phyloP scores from a whole-genome alignment of 2,888 invertebrate species.

The Torymus tubicola region DNA sequence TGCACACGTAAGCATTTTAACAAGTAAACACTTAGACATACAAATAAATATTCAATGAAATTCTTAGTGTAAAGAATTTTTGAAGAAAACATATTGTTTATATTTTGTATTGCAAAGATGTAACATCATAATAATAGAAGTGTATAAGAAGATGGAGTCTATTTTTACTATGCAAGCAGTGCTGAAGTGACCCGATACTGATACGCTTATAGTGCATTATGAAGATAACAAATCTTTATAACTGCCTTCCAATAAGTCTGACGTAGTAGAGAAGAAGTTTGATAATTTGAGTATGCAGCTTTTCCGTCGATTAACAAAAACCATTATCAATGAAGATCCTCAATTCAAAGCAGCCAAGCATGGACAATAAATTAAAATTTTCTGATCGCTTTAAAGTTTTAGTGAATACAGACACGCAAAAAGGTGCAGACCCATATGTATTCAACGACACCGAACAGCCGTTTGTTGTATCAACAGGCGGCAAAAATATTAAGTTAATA shows the following conservation, averaged over 20 bases:
- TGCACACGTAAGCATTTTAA: constrained; percentile 21
- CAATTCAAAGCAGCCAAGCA: constrained; percentile 69
- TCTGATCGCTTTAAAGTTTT: constrained; percentile 76
- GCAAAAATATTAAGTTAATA: constrained; percentile 67
- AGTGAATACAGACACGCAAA: constrained; percentile 73
- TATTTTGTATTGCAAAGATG: constrained; percentile 32
- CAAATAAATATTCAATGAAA: constrained; percentile 7
- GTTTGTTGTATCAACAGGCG: constrained; percentile 61
- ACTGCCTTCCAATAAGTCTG: constrained; percentile 45
- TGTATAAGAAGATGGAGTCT: constrained; percentile 3
- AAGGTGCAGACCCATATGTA: constrained; percentile 77
- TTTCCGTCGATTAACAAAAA: constrained; percentile 46
- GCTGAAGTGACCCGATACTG: constrained; percentile 13
- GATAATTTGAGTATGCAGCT: constrained; percentile 52
- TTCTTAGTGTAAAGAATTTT: constrained; percentile 11
- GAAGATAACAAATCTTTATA: constrained; percentile 18
- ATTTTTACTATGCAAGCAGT: constrained; percentile 26
- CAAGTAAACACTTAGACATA: not conserved
- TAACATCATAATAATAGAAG: constrained; percentile 21
- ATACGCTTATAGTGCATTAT: constrained; percentile 3
- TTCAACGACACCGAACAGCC: constrained; percentile 76
- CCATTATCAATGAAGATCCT: constrained; percentile 72
- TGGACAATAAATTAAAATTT: constrained; percentile 77
- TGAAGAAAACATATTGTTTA: constrained; percentile 12
- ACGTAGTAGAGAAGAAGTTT: constrained; percentile 5